A percentile compares a stretch with the other conserved stretches of the same genome.
These are phyloP conservation scores for Chlorops oryzae DNA, from an alignment of 1,140 invertebrate genomes.

Conservation along the genomic window DNA sequence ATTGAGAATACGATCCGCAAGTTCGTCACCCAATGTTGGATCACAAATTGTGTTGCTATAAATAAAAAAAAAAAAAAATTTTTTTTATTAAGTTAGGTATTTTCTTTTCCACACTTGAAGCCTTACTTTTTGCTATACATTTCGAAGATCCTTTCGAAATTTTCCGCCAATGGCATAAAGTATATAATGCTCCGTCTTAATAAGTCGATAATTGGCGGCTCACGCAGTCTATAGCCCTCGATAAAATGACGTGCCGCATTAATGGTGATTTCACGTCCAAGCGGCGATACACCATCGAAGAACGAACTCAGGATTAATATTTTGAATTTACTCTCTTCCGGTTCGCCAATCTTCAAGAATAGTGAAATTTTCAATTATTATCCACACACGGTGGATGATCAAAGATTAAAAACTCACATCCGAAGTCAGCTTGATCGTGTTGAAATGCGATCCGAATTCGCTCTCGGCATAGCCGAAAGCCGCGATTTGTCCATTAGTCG, in stretches of 20 bases:
- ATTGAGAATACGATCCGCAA: constrained; percentile 36
- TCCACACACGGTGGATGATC: no score
- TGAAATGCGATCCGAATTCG: constrained; percentile 38
- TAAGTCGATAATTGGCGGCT: constrained; percentile 58
- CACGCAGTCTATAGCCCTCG: constrained; percentile 60
- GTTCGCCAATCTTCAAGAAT: constrained; percentile 57
- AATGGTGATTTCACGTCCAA: constrained; percentile 76
- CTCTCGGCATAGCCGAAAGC: constrained; percentile 42
- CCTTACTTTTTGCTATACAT: constrained; percentile 36
- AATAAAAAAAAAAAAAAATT: background rate
- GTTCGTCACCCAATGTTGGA: constrained; percentile 33
- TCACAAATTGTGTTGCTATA: constrained; percentile 37
- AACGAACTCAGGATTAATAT: constrained; percentile 77
- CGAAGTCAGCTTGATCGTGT: constrained; percentile 40
- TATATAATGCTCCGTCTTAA: constrained; percentile 69
- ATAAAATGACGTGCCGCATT: constrained; percentile 76
- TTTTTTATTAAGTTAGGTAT: background rate
- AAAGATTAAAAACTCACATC: constrained; percentile 29
- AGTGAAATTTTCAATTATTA: no score
- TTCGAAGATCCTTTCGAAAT: constrained; percentile 26
- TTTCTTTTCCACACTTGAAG: background rate
- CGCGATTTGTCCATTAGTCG: constrained; percentile 34
- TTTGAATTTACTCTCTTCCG: constrained; percentile 74
- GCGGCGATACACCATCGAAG: constrained; percentile 68
- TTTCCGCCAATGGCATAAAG: constrained; percentile 59